Base-by-base conservation (phyloP, 2,113 vertebrate genomes). In the Cathartes aura region DNA sequence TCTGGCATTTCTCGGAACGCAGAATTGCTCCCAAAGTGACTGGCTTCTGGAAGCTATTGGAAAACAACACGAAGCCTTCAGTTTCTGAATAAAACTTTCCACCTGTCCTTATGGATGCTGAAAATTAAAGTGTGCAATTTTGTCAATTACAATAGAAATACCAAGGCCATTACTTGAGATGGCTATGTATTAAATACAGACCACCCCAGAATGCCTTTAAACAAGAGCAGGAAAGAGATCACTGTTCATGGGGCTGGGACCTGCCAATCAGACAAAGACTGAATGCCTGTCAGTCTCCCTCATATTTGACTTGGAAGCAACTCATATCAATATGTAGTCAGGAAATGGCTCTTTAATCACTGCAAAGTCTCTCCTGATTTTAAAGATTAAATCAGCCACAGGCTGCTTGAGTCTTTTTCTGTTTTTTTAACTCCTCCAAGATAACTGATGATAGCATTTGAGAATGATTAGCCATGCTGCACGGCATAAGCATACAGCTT, bases 321-420 rank as follows among this genome's bases (percentile, higher is more conserved):
- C 76, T 93, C 70, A 76, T 96, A 97, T 96, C 89, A 85, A 94
- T 90, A 93, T 92, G 82, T 95, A 94, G 96, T 83, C 79, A 97
- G 96, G 93, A 98, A 98, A 98, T 84, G 68, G 89, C 89, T 97
- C 94, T 97, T 96, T 96, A 97, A 96, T 98, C 95, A 95, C 87
- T 96, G 94, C 42, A 93, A 95, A 95, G 91, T 94, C 91, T 95
- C 90, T 95, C 93, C 90, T 96, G 89, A 97, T 97, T 97, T 92
- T 90, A 86, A 94, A 97, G 96, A 98, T 97, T 95, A 97, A 93
- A 89, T 96, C 96, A 97, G 66, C 74, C 94, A 90, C 47, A 63
- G 76, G 74, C 88, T 93, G 78, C 38, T 85, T 80, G n/a, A 45
- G 40, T 63, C 81, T 68, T 94, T 95, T 82, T 38, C 23, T 32